Percentiles rank a stretch among this genome's conserved stretches.
These are phyloP conservation scores for Cerastoderma edule DNA, from an alignment of 2,888 invertebrate genomes.

Conservation along the genomic window DNA sequence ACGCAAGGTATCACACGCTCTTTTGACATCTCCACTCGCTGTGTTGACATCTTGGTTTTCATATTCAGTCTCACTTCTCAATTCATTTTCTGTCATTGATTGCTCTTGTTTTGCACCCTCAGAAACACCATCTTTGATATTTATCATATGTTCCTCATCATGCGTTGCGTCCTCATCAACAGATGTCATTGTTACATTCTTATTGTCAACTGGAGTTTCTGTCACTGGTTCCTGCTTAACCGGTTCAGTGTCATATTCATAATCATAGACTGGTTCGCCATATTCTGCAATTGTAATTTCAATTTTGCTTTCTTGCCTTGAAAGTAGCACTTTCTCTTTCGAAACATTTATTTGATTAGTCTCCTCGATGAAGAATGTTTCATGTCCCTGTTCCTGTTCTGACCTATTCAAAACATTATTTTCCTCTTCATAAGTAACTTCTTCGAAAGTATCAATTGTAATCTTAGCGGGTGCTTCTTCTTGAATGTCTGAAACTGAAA, in stretches of 20 bases:
- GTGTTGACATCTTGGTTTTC: slow-evolving; percentile 28
- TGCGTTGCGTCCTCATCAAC: not conserved
- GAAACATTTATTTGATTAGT: slow-evolving; percentile 14
- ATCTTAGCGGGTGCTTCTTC: no score
- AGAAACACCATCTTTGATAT: no score
- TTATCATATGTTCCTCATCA: no score
- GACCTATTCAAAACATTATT: slow-evolving; percentile 1
- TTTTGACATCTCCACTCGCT: not conserved
- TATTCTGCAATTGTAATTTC: slow-evolving; percentile 60
- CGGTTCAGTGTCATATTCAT: slow-evolving; percentile 36
- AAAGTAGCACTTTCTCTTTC: slow-evolving; percentile 53
- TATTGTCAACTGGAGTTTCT: no score
- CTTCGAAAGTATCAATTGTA: not conserved
- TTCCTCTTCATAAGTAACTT: not conserved
- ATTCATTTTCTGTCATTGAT: slow-evolving; percentile 38
- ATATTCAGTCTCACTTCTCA: slow-evolving; percentile 39
- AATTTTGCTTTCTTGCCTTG: slow-evolving; percentile 60
- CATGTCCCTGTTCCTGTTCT: slow-evolving; percentile 33
- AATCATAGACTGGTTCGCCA: slow-evolving; percentile 46
- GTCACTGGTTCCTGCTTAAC: no score
- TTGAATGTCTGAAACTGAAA: no score
- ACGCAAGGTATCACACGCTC: no score
- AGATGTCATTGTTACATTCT: not conserved
- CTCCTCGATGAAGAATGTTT: slow-evolving; percentile 31
- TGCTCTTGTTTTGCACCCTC: no score